Evolutionary conservation across 92 coral and sea anemone species (phyloP).

Genomic region (Epizoanthus scotinus): DNA sequence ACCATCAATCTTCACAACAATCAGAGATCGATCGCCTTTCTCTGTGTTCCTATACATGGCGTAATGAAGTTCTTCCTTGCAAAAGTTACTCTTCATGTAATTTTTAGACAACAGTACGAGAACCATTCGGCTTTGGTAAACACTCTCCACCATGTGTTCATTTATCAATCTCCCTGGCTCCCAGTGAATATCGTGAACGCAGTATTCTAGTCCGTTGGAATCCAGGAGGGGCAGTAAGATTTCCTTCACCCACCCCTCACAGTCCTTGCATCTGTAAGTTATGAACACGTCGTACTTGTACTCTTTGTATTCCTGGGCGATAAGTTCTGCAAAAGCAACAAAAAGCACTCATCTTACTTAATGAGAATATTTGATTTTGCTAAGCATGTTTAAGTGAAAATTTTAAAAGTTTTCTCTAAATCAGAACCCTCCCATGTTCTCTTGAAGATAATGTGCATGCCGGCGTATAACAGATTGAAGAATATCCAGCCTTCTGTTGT

Average conservation of each 20-base stretch:
- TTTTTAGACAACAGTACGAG: slow-evolving; percentile 6
- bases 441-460: too few relatives aligned
- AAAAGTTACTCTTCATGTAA: slow-evolving; percentile 21
- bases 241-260: slow-evolving; percentile 17
- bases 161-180: slow-evolving; percentile 13
- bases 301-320: background rate
- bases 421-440: too few relatives aligned
- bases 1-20: slow-evolving; percentile 15
- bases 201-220: background rate
- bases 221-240: slow-evolving; percentile 20
- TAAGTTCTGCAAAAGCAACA: background rate
- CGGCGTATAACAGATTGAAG: too few relatives aligned
- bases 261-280: slow-evolving; percentile 22
- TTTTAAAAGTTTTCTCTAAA: too few relatives aligned
- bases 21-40: slow-evolving; percentile 15
- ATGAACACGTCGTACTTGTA: slow-evolving; percentile 23
- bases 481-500: too few relatives aligned
- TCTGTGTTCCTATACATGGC: slow-evolving; percentile 11
- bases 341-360: too few relatives aligned
- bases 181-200: slow-evolving; percentile 32
- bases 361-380: too few relatives aligned
- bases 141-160: slow-evolving; percentile 17
- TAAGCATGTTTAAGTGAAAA: too few relatives aligned
- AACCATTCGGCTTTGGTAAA: slow-evolving; percentile 31
- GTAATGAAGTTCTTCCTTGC: slow-evolving; percentile 15